Evolutionary conservation across 2,888 invertebrate species (phyloP), one percentile per base, ranked within the genome.

Genomic region (Rapana venosa): DNA sequence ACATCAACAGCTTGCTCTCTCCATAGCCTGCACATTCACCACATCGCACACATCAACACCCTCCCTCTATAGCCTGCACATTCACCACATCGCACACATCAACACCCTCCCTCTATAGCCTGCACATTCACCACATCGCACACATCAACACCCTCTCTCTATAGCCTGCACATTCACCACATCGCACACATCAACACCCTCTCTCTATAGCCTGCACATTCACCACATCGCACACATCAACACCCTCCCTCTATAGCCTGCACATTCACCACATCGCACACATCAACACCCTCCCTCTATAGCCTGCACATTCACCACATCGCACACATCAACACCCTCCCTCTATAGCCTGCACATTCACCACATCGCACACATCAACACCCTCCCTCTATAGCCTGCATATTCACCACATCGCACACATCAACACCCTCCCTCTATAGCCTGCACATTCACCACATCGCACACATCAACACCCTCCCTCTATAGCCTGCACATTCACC

Each of bases 381-480:
- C 97, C 94, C 99, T 98, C 98, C 98, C 96, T 99, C 99, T 95
- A 99, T 97, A 91, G 98, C 97, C 93, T 96, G 92, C 30, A 22
- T 17, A 26, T 35, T 26, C 26, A 83, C 35, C 30, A 86, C 32
- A 61, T 17, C 15, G 35, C 13, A 74, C 1, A 66, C 93, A 98
- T 98, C 87, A 99, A 97, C 95, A 99, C 97, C 94, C 99, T 98
- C 98, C 98, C 96, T 99, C 99, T 95, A 99, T 97, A 91, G 98
- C 97, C 93, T 96, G 92, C 30, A 22, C 36, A 26, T 35, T 26
- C 26, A 83, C 35, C 30, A 86, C 32, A 61, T 17, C 15, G 35
- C 13, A 74, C 1, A 66, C 93, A 98, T 98, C 87, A 99, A 97
- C 95, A 99, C 97, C 94, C 99, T 98, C 98, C 98, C 96, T 99